Conservation (phyloP, 1,140 invertebrate genomes). For the Sesamia nonagrioides region DNA sequence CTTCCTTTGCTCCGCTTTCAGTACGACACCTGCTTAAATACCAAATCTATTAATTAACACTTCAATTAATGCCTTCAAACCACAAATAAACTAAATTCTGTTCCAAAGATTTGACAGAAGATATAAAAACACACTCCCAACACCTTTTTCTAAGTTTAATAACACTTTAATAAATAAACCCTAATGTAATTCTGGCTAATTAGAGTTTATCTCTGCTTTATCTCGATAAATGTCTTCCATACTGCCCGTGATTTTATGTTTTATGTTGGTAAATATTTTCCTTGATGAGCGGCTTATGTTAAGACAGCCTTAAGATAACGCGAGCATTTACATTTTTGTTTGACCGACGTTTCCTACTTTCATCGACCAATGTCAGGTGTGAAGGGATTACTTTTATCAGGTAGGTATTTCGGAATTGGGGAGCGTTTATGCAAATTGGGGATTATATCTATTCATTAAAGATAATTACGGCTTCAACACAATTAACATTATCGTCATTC, state of each 20-base stretch:
- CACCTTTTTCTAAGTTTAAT: conserved; percentile 42
- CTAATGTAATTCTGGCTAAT: conserved; percentile 70
- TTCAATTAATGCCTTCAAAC: conserved; percentile 7
- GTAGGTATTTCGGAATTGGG: neutral
- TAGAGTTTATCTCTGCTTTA: conserved; percentile 76
- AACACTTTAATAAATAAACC: conserved; percentile 57
- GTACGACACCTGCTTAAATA: neutral
- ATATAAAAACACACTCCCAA: conserved; percentile 39
- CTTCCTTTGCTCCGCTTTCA: neutral
- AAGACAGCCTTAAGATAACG: conserved; percentile 62
- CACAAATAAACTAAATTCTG: neutral
- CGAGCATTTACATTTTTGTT: conserved; percentile 60
- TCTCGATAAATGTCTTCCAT: conserved; percentile 68
- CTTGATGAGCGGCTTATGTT: conserved; percentile 67
- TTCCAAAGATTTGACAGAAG: conserved; percentile 8
- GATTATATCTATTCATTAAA: no score
- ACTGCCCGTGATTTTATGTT: conserved; percentile 71
- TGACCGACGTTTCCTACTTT: conserved; percentile 50
- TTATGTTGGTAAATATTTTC: conserved; percentile 84
- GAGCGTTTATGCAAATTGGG: neutral
- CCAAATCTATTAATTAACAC: conserved; percentile 40
- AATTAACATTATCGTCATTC: no score
- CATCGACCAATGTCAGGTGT: neutral
- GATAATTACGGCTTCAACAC: no score
- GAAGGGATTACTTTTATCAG: conserved; percentile 26